These are phyloP conservation scores for Toxonevra muliebris DNA, from an alignment of 2,888 invertebrate species.

Conservation along the genomic window DNA sequence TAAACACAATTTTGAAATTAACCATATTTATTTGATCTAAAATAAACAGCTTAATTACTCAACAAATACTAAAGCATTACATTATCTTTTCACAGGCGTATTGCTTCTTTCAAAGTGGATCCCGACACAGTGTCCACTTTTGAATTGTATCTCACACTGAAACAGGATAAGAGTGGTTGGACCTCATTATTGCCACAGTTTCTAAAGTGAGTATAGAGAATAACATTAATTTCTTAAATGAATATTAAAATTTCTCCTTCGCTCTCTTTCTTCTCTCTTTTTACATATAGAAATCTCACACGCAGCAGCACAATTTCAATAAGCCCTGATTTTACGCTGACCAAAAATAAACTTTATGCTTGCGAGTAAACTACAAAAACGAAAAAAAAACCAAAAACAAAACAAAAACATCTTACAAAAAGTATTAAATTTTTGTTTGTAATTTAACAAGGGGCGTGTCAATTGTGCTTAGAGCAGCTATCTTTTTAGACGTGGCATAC, in stretches of 20 bases:
- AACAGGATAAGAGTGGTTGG: conserved; percentile 88
- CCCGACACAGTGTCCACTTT: conserved; percentile 89
- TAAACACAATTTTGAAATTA: no score
- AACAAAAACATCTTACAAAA: conserved; percentile 4
- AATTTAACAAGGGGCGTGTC: conserved; percentile 35
- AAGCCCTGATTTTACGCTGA: conserved; percentile 87
- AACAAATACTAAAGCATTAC: background rate
- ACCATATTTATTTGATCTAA: no score
- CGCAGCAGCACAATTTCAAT: conserved; percentile 88
- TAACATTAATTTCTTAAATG: background rate
- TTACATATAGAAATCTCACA: conserved; percentile 77
- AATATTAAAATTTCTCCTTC: conserved; percentile 39
- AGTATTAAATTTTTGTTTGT: background rate
- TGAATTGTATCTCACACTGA: conserved; percentile 87
- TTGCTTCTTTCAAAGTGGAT: conserved; percentile 87
- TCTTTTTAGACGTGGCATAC: background rate
- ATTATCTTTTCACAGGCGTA: conserved; percentile 66
- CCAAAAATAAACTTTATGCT: conserved; percentile 90
- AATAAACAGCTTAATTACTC: background rate
- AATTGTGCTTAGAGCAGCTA: conserved; percentile 38
- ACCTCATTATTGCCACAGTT: conserved; percentile 87
- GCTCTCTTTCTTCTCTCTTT: conserved; percentile 28
- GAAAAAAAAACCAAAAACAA: conserved; percentile 17
- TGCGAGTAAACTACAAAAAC: conserved; percentile 61
- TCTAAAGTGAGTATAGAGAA: conserved; percentile 77